Percentiles rank a stretch among this genome's conserved stretches.
Evolutionary conservation across 2,113 vertebrate genomes (phyloP).

Genomic region (Orcinus orca): DNA sequence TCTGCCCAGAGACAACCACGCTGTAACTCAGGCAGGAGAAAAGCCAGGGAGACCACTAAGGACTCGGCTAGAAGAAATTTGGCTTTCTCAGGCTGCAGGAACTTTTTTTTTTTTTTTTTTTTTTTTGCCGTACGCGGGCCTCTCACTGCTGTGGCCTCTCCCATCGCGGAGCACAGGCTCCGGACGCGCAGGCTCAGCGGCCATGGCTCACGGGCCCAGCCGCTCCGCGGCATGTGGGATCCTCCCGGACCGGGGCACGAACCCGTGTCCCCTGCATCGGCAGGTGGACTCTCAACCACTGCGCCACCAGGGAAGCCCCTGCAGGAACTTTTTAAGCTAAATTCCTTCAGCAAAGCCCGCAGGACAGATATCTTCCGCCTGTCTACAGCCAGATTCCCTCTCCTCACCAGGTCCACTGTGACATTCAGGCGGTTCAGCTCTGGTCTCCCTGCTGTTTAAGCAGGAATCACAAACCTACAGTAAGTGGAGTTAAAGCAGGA

Average conservation of each 20-base stretch:
- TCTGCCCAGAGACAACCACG: rapidly evolving
- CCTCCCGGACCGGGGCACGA: too few species aligned
- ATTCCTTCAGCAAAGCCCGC: too few species aligned
- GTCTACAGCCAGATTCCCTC: too few species aligned
- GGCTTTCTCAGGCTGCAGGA: neutral
- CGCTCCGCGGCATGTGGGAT: too few species aligned
- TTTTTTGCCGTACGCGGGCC: too few species aligned
- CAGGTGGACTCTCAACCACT: too few species aligned
- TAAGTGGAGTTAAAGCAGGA: rapidly evolving
- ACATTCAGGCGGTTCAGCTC: neutral
- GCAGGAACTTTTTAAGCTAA: neutral
- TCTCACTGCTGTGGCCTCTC: too few species aligned
- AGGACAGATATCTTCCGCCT: rapidly evolving
- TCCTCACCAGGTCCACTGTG: neutral
- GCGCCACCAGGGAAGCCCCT: neutral
- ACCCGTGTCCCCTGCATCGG: too few species aligned
- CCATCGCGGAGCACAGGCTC: rapidly evolving
- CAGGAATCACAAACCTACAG: neutral
- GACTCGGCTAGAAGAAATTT: neutral
- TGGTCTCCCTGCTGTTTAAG: neutral
- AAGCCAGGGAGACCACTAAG: neutral
- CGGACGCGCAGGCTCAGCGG: too few species aligned
- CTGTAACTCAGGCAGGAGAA: neutral
- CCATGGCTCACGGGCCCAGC: too few species aligned
- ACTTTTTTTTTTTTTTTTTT: too few species aligned